Evolutionary conservation across 1,140 invertebrate species (phyloP), one percentile per base, ranked within the genome.

Genomic region (Dinoponera quadriceps): DNA sequence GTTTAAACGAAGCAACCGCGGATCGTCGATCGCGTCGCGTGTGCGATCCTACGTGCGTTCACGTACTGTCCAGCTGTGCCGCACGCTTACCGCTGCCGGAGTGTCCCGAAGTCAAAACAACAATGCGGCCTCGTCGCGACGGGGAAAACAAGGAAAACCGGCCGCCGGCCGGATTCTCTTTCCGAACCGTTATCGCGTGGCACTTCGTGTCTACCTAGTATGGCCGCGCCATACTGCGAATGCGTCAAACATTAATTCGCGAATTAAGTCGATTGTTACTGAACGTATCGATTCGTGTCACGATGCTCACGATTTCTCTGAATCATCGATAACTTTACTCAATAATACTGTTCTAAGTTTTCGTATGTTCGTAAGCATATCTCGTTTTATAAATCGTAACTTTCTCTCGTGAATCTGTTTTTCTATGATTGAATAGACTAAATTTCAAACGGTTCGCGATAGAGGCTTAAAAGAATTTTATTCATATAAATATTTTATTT

Each of bases 21-120:
- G 3, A 44, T 69, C 66, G 81, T 84, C 83, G 84, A 81, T 88
- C 75, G 85, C 84, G 83, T 74, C 85, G 75, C 82, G 49, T 51
- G 78, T 83, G 85, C 82, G 18, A 60, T 25, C 4, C 16, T 59
- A 71, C 60, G 27, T 22, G 54, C n/a, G 38, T 59, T 44, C 11
- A 25, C 49, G n/a, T 38, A 55, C 51, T 75, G 81, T 78, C 62
- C 74, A 85, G 85, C 63, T 77, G 85, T 65, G 55, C 74, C 25
- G 22, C 14, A 22, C 14, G 18, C 18, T 29, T 5, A 60, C 9
- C 7, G 25, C 27, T 18, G 38, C 54, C 55, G 25, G 20, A 74
- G 25, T 29, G 60, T 54, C 49, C 27, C 14, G 38, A 54, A 80
- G 75, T 87, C 88, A 89, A 90, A 89, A 89, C 84, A 89, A n/a